A percentile compares a stretch with the other conserved stretches of the same genome.
phyloP scores from a whole-genome alignment of 2,113 vertebrate genomes.

The Lates calcarifer region DNA sequence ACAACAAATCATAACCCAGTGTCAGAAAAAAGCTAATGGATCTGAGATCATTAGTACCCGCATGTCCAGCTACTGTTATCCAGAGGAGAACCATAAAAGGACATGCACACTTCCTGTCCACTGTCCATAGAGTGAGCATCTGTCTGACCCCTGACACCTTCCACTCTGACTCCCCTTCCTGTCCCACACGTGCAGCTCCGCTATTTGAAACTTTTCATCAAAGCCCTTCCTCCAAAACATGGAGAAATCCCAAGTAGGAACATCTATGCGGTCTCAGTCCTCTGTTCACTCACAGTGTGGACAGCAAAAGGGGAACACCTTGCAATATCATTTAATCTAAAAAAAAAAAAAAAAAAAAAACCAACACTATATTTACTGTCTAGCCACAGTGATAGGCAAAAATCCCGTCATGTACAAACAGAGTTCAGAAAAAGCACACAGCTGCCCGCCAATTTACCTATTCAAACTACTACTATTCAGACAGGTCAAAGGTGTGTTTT shows the following conservation, averaged over 20 bases:
- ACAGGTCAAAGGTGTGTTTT: not conserved
- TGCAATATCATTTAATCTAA: not conserved
- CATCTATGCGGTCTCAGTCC: not conserved
- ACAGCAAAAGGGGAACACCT: not conserved
- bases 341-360: not conserved
- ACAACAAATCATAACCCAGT: constrained; percentile 31
- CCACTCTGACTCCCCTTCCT: constrained; percentile 71
- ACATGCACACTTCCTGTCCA: constrained; percentile 77
- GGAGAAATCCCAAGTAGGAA: constrained; percentile 31
- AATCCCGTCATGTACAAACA: not conserved
- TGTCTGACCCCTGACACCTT: constrained; percentile 79
- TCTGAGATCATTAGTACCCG: constrained; percentile 45
- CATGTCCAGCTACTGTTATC: constrained; percentile 68
- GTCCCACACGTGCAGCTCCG: constrained; percentile 69
- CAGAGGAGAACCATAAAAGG: constrained; percentile 72
- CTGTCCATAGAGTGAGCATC: constrained; percentile 76
- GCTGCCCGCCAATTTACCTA: not conserved
- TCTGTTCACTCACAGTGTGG: not conserved
- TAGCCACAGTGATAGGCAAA: not conserved
- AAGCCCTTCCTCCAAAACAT: constrained; percentile 30
- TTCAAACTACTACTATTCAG: constrained; percentile 1
- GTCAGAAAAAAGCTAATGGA: constrained; percentile 50
- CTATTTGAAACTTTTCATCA: constrained; percentile 59
- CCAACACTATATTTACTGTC: not conserved
- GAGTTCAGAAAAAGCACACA: not conserved